Evolutionary conservation across 64 coral and sea anemone species (phyloP), one percentile per base, ranked within the genome.

Genomic region (Pocillopora damicornis): DNA sequence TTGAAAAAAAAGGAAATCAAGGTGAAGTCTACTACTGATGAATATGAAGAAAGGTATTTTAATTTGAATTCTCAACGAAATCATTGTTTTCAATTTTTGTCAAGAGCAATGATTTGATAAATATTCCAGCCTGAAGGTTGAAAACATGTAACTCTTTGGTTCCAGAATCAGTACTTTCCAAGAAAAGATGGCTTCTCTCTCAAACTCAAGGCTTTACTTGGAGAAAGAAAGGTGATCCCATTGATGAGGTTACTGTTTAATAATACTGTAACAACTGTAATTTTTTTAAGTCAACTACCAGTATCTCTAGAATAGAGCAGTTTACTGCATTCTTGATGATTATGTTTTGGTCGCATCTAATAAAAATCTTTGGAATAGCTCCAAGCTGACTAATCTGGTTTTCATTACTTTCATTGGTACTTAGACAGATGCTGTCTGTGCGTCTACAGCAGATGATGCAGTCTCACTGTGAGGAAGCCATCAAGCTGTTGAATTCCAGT

Each of bases 361-460:
- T 51, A 51, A 4, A 51, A 51, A 51, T 51, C 42, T 51, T 7
- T 51, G 42, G 42, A 51, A 7, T 51, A 7, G 42, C 42, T 51
- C 42, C 42, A 51, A 51, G 42, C 42, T 51, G 42, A 51, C 42
- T 51, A 51, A 51, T 34, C 22, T 73, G 69, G 20, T 26, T 26
- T 73, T 73, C 15, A 11, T 78, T 58, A 78, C 12, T 16, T 61
- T 58, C 61, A 20, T 67, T 76, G 65, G 38, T 60, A 82, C 76
- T 61, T 45, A 94, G 89, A 74, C 76, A 89, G 11, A 83, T 81
- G 2, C 77, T 90, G 15, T 88, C 88, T 20, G 61, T 76, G 45
- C 94, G 91, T 60, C 87, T 96, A 83, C 88, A 93, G 17, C 57
- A 93, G 5, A 96, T 96, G 94, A 96, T 96, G 94, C 85, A 96